phyloP scores from a whole-genome alignment of 2,113 vertebrate species.

The Pteropus alecto region DNA sequence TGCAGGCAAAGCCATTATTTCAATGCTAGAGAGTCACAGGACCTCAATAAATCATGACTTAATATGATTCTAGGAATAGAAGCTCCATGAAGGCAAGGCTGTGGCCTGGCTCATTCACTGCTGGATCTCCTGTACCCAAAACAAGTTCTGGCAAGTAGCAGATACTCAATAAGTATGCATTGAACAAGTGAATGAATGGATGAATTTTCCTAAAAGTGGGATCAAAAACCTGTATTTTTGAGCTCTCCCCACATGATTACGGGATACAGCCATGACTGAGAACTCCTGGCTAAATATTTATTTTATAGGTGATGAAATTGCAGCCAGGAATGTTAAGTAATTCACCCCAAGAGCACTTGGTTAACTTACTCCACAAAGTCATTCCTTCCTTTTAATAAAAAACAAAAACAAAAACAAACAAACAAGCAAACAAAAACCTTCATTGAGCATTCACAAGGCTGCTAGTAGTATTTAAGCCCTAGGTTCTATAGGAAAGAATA shows the following conservation, averaged over 20 bases:
- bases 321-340: not conserved
- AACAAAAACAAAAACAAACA: too few species aligned
- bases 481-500: not conserved
- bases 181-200: not conserved
- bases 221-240: not conserved
- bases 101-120: not conserved
- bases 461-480: not conserved
- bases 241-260: not conserved
- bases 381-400: not conserved
- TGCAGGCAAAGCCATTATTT: not conserved
- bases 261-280: not conserved
- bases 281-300: not conserved
- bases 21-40: not conserved
- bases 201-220: not conserved
- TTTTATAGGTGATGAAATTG: not conserved
- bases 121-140: not conserved
- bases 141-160: not conserved
- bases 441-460: not conserved
- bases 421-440: not conserved
- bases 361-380: not conserved
- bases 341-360: not conserved
- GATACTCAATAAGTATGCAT: not conserved
- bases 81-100: not conserved
- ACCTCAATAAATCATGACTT: not conserved
- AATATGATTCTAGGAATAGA: not conserved